Percentiles rank a stretch among this genome's conserved stretches.
phyloP scores from a whole-genome alignment of 23 tunicate genomes.

The Styela clava region DNA sequence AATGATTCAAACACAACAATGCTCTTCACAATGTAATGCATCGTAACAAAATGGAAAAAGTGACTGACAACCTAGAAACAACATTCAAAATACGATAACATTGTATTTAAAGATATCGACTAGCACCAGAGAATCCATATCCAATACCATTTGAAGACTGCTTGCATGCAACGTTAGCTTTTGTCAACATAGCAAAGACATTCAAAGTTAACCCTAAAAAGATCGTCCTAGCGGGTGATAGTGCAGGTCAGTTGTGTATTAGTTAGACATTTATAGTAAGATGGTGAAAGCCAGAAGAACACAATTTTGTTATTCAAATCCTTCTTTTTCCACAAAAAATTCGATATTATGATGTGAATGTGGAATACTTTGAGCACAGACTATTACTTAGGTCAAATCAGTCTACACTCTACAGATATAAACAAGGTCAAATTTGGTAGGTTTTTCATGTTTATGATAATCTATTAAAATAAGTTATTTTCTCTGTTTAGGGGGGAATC shows the following conservation, averaged over 20 bases:
- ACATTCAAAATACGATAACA: no score
- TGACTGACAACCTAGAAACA: no score
- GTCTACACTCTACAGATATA: no score
- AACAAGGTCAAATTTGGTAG: no score
- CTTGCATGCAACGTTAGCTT: conserved; percentile 41
- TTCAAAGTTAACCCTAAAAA: conserved; percentile 54
- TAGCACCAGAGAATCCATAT: conserved; percentile 60
- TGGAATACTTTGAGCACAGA: not conserved
- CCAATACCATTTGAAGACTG: conserved; percentile 66
- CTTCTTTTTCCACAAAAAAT: not conserved
- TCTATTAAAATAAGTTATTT: no score
- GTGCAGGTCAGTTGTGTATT: conserved; percentile 28
- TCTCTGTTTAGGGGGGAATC: conserved; percentile 75
- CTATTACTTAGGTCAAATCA: not conserved
- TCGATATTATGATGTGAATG: not conserved
- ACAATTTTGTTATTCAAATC: not conserved
- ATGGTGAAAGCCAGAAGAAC: no score
- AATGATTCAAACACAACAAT: no score
- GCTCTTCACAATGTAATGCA: no score
- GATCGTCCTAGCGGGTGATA: conserved; percentile 45
- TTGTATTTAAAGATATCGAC: conserved; percentile 33
- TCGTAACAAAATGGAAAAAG: no score
- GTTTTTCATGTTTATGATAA: no score
- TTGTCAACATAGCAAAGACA: conserved; percentile 39
- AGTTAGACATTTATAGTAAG: no score